Evolutionary conservation across 2,113 vertebrate species (phyloP), one percentile per base, ranked within the genome.

Genomic region (Tragulus kanchil): DNA sequence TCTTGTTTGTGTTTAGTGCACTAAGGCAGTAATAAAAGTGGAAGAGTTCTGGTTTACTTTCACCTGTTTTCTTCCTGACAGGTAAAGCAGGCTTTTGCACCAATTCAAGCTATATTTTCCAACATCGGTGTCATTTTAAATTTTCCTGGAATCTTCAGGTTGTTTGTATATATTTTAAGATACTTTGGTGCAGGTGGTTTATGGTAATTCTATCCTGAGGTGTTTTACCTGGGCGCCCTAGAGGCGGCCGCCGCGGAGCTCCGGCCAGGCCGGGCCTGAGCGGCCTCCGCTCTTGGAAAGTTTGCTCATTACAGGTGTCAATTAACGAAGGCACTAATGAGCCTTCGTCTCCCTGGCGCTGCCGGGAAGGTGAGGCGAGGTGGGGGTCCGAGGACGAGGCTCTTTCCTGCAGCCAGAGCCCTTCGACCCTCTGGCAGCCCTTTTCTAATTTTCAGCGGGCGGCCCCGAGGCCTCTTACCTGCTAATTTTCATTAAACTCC

Each of bases 291-390:
- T 23, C 75, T 31, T 23, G 83, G 50, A 98, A 98, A 98, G 95
- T 98, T 98, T 98, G 79, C 93, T 97, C 93, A 96, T 98, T 96
- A 98, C 98, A 98, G 98, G 97, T 98, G 98, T 98, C 97, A 96
- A 98, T 98, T 98, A 98, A 77, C 21, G 89, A 36, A 59, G 83
- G 93, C 61, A 4, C 59, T 96, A 56, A 96, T 65, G 82, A 96
- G 28, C 23, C 94, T 82, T 89, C 52, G 91, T 67, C 89, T 6
- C 62, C 50, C 17, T 79, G 3, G 56, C 61, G 88, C 77, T 58
- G 67, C 83, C 23, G 64, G 84, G 86, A 64, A 85, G 82, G 88
- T 28, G 94, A 81, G 78, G 93, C 93, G 85, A 94, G 93, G 81
- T 64, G 91, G 92, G 92, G 96, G 90, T 94, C 87, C 62, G 65